phyloP scores from a whole-genome alignment of 2,797 vertebrate genomes.

The Phoeniculus purpureus region DNA sequence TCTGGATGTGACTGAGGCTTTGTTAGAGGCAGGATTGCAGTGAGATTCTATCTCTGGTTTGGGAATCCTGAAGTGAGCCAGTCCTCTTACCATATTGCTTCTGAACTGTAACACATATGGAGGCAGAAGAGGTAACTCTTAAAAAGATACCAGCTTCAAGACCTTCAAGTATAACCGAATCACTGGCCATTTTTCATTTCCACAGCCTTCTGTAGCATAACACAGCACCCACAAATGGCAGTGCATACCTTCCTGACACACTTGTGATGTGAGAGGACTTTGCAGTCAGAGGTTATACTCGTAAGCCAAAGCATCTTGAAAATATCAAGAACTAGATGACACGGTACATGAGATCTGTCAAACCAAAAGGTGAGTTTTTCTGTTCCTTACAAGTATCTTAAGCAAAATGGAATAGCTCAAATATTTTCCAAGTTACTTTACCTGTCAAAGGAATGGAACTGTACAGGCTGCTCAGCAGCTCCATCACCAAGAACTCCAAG shows the following conservation, averaged over 20 bases:
- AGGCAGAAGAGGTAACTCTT: neutral
- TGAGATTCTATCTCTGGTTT: neutral
- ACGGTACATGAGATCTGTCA: neutral
- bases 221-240: neutral
- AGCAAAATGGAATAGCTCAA: neutral
- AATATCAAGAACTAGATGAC: neutral
- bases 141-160: neutral
- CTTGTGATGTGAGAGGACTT: neutral
- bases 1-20: neutral
- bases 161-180: neutral
- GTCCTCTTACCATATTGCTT: neutral
- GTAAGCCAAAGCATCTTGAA: neutral
- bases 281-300: neutral
- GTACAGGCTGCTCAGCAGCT: constrained; percentile 81
- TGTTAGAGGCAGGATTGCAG: neutral
- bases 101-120: neutral
- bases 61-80: neutral
- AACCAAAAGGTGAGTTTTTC: neutral
- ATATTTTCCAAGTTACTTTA: constrained; percentile 56
- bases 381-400: neutral
- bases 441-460: constrained; percentile 96
- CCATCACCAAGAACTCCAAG: constrained; percentile 84
- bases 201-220: neutral
- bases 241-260: neutral
- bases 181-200: neutral